A percentile compares a stretch with the other conserved stretches of the same genome.
phyloP scores from a whole-genome alignment of 2,113 vertebrate species.

The Pelecanus crispus region DNA sequence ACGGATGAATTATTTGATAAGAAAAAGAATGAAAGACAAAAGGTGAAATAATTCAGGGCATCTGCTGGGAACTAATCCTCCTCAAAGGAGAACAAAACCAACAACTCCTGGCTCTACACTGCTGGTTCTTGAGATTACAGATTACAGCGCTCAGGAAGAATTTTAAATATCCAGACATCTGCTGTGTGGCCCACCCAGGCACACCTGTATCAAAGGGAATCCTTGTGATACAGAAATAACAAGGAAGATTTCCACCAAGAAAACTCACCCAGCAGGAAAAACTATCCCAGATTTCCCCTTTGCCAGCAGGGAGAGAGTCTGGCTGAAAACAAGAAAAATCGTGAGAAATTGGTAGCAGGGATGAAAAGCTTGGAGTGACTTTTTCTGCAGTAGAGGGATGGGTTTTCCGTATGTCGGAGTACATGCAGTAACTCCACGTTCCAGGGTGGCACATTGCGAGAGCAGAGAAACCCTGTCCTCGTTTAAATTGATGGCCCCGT shows the following conservation, averaged over 20 bases:
- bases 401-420: background rate
- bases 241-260: background rate
- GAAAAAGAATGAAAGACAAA: conserved; percentile 10
- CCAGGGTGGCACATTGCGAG: background rate
- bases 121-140: background rate
- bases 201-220: background rate
- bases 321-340: background rate
- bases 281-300: background rate
- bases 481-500: background rate
- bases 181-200: background rate
- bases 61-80: background rate
- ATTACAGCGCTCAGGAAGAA: background rate
- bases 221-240: background rate
- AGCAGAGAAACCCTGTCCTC: background rate
- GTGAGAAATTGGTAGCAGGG: background rate
- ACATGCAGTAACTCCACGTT: background rate
- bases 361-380: background rate
- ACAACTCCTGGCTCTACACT: background rate
- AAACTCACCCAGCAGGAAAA: background rate
- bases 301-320: background rate
- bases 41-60: background rate
- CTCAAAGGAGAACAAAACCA: background rate
- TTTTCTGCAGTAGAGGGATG: background rate
- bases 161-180: background rate
- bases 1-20: background rate